phyloP scores from a whole-genome alignment of 2,797 vertebrate species.

The Notoglanidium macrostoma region DNA sequence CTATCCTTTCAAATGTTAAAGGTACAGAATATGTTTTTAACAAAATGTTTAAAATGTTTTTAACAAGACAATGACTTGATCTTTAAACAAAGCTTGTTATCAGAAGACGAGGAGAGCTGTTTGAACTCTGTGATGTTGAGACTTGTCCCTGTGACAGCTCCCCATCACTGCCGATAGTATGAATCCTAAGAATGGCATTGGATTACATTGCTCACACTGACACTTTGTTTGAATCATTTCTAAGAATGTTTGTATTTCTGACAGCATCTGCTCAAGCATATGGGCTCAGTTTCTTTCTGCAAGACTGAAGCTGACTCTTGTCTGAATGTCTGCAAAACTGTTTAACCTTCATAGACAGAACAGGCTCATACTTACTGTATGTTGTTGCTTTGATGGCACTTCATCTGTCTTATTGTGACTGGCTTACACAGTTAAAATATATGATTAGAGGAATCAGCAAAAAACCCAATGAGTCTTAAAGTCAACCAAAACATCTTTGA shows the following conservation, averaged over 20 bases:
- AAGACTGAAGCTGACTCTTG: constrained; percentile 72
- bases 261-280: constrained; percentile 81
- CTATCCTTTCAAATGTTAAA: constrained; percentile 78
- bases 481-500: neutral
- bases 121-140: constrained; percentile 80
- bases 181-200: constrained; percentile 84
- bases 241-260: constrained; percentile 83
- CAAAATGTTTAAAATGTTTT: constrained; percentile 41
- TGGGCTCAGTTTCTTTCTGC: constrained; percentile 66
- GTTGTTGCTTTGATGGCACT: constrained; percentile 16
- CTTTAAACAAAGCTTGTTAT: constrained; percentile 81
- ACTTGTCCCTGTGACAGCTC: constrained; percentile 77
- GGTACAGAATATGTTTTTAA: constrained; percentile 66
- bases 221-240: constrained; percentile 82
- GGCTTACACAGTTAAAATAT: neutral
- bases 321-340: constrained; percentile 71
- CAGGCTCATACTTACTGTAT: constrained; percentile 19
- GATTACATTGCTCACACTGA: constrained; percentile 83
- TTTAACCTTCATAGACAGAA: constrained; percentile 42
- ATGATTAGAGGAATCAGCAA: neutral
- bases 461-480: neutral
- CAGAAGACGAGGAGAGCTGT: constrained; percentile 77
- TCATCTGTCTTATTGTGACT: constrained; percentile 22
- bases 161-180: constrained; percentile 79
- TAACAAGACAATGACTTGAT: constrained; percentile 73